Evolutionary conservation across 2,113 vertebrate genomes (phyloP), one percentile per base, ranked within the genome.

Genomic region (Pampusana beccarii): DNA sequence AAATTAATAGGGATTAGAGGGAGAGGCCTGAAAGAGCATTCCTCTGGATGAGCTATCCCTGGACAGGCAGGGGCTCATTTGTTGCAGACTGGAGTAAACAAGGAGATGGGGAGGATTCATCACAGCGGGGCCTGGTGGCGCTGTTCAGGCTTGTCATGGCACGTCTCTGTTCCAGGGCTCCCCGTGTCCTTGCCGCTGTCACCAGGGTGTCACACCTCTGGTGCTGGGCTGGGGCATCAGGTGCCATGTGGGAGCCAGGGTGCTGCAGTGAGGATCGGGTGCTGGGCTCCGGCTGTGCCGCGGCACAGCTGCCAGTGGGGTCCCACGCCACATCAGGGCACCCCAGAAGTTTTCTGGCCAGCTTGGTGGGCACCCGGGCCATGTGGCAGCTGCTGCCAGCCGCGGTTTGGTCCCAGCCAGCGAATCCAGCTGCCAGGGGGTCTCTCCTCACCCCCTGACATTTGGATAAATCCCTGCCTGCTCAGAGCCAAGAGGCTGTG

Each of bases 1-100:
- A 99, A 99, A 99, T 99, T 99, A 99, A 99, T 99, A 99, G 98
- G 98, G 98, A 99, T 99, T 99, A 99, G 98, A 98, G 88, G 92
- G 94, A 98, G 97, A 97, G 98, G 97, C 97, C 98, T 98, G 96
- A 96, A 97, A 92, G 96, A 97, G 96, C 94, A 95, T 97, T 97
- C 95, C 93, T 97, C 93, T 12, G 9, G 98, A 97, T 97, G 96
- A 96, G 95, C 94, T 97, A 97, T 97, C 92, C 92, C 75, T 5
- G 70, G 87, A 83, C 5, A 2, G 93, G 82, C 94, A 97, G 98
- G 91, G 97, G 97, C 98, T 98, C 97, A 98, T 98, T 97, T 96
- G 94, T 97, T 95, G 86, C 60, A 64, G 94, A 74, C 90, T 95
- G 97, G 93, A 95, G 94, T 97, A 97, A 97, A 95, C 94, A 96